A percentile compares a stretch with the other conserved stretches of the same genome.
These are phyloP conservation scores for Echinops telfairi DNA, from an alignment of 2,113 vertebrate species.

Conservation along the genomic window DNA sequence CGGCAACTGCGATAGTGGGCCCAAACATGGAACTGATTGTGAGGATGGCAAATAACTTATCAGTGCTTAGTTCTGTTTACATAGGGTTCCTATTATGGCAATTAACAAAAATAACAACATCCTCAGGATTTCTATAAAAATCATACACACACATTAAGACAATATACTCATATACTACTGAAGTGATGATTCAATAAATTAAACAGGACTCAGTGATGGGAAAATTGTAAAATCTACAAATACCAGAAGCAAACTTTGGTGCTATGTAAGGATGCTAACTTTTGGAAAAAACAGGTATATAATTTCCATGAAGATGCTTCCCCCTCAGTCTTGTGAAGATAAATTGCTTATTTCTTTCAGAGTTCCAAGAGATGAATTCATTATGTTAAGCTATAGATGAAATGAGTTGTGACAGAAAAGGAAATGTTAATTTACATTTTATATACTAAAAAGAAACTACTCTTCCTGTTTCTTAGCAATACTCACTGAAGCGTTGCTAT, in stretches of 20 bases:
- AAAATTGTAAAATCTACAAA: neutral
- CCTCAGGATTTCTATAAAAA: neutral
- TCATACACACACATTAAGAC: neutral
- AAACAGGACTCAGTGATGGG: neutral
- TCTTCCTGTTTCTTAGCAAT: conserved; percentile 62
- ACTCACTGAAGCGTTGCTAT: neutral
- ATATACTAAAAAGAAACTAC: neutral
- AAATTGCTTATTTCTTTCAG: conserved; percentile 2
- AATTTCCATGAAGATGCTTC: conserved; percentile 30
- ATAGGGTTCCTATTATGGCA: too few species aligned
- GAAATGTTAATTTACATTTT: conserved; percentile 56
- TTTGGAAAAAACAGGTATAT: neutral
- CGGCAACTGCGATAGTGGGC: too few species aligned
- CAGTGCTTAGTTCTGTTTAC: too few species aligned
- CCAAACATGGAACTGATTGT: too few species aligned
- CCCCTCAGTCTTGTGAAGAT: neutral
- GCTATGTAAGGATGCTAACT: neutral
- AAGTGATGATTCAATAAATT: neutral
- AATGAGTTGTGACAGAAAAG: conserved; percentile 47
- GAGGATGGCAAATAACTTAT: too few species aligned
- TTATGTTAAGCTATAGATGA: conserved; percentile 59
- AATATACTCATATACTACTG: neutral
- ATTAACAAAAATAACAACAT: neutral
- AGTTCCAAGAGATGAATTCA: conserved; percentile 37
- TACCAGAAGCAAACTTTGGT: neutral